These are phyloP conservation scores for Ernsta delagoae DNA, from an alignment of 2,888 invertebrate species.

Conservation along the genomic window DNA sequence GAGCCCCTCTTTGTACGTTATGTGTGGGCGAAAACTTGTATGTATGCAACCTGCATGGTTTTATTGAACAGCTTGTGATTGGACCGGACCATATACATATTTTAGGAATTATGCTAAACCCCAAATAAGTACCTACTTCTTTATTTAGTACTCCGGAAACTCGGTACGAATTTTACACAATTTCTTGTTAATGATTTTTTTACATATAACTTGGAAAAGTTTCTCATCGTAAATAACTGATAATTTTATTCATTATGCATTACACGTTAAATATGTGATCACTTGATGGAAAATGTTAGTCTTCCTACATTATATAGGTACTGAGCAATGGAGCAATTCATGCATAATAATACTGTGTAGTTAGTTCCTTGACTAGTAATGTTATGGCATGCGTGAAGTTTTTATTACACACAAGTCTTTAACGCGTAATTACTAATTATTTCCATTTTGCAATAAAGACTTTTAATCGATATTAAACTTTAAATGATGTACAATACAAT, in stretches of 20 bases:
- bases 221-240: not conserved
- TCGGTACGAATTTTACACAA: too few species aligned
- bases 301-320: not conserved
- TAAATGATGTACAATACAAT: too few species aligned
- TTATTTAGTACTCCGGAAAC: not conserved
- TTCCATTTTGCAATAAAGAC: conserved; percentile 4
- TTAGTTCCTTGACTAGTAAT: conserved; percentile 5
- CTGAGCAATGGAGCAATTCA: conserved; percentile 2
- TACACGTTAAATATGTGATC: not conserved
- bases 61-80: conserved; percentile 37
- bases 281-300: conserved; percentile 5
- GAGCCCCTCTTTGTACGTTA: too few species aligned
- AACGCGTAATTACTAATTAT: conserved; percentile 9
- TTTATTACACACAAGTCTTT: conserved; percentile 11
- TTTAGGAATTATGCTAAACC: conserved; percentile 10
- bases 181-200: too few species aligned
- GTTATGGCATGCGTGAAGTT: conserved; percentile 10
- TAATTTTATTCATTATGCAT: conserved; percentile 9
- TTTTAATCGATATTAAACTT: too few species aligned
- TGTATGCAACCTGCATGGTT: conserved; percentile 46
- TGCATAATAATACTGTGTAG: conserved; percentile 11
- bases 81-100: conserved; percentile 3
- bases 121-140: not conserved
- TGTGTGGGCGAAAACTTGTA: conserved; percentile 63
- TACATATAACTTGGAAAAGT: not conserved